Conservation (phyloP, 1,140 invertebrate genomes). For the Dinothrombium tinctorium region DNA sequence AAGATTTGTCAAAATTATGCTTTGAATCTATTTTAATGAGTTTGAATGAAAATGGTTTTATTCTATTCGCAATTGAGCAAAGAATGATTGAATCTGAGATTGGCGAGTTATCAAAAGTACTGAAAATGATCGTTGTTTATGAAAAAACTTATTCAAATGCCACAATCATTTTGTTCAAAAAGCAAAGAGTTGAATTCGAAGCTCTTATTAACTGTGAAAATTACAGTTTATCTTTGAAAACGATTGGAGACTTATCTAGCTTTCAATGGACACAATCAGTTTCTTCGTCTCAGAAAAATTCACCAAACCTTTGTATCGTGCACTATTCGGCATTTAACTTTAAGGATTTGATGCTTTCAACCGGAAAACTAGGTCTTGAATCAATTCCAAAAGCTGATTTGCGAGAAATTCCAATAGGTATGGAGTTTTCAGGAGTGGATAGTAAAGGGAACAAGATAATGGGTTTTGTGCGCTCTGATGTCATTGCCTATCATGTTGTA, state of each 20-base stretch:
- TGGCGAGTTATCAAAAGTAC: no score
- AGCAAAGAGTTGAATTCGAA: no score
- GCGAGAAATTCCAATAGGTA: constrained; percentile 39
- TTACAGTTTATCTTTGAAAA: no score
- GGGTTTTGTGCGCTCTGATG: constrained; percentile 70
- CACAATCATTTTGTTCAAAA: no score
- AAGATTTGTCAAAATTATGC: no score
- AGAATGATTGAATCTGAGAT: no score
- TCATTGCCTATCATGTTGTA: constrained; percentile 62
- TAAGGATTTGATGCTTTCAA: constrained; percentile 88
- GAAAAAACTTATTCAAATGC: no score
- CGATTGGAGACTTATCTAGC: constrained; percentile 76
- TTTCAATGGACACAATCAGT: constrained; percentile 74
- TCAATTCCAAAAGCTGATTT: constrained; percentile 37
- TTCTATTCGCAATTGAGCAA: no score
- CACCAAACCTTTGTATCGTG: constrained; percentile 51
- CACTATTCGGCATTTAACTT: constrained; percentile 77
- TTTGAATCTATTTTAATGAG: no score
- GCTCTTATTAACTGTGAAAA: no score
- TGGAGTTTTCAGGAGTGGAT: constrained; percentile 65
- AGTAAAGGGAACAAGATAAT: constrained; percentile 50
- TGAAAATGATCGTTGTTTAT: no score
- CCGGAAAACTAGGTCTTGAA: constrained; percentile 80
- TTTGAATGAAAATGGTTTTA: no score
- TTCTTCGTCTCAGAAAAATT: constrained; percentile 38